phyloP scores from a whole-genome alignment of 2,113 vertebrate genomes.

The Synodontis membranacea region DNA sequence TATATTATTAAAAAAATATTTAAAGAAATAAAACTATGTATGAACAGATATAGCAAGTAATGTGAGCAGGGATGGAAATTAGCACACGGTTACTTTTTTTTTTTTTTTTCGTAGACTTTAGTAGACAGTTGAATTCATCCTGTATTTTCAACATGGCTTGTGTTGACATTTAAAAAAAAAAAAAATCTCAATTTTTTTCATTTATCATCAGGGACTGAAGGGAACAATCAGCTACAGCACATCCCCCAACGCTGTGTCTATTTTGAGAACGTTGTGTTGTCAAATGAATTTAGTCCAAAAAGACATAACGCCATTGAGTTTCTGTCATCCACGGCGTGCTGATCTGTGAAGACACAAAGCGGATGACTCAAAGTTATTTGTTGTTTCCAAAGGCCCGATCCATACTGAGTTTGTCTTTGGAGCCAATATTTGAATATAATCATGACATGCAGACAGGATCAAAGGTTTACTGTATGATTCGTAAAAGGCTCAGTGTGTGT shows the following conservation, averaged over 20 bases:
- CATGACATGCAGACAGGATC: background rate
- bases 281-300: background rate
- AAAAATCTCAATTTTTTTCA: background rate
- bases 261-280: conserved; percentile 4
- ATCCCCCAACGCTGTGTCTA: conserved; percentile 12
- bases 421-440: background rate
- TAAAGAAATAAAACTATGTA: too few relatives aligned
- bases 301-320: conserved; percentile 10
- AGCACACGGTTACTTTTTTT: background rate
- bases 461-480: background rate
- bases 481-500: conserved; percentile 15
- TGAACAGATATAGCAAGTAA: background rate
- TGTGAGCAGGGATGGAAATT: background rate
- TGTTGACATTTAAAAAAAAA: background rate
- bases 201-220: background rate
- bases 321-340: conserved; percentile 2
- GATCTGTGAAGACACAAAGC: conserved; percentile 16
- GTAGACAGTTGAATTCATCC: too few relatives aligned
- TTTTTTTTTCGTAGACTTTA: too few relatives aligned
- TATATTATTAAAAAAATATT: background rate
- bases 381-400: background rate
- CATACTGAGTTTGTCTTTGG: background rate
- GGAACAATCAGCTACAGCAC: background rate
- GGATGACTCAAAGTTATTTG: background rate
- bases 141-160: background rate